Evolutionary conservation across 2,797 vertebrate genomes (phyloP), one percentile per base, ranked within the genome.

Genomic region (Sebastes kiyomatsui): DNA sequence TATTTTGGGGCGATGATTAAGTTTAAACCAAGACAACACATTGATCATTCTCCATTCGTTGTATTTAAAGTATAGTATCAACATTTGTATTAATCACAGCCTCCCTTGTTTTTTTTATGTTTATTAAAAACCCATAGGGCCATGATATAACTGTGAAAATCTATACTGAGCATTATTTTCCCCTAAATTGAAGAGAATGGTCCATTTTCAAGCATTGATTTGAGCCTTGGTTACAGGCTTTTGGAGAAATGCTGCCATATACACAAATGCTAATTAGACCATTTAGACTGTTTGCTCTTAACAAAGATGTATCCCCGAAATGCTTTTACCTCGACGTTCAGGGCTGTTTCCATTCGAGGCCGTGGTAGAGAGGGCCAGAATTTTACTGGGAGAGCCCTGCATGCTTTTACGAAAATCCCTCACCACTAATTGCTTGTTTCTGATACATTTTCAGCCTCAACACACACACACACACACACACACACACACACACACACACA

Each of bases 241-340:
- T 64, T 42, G 52, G 46, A 71, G 54, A 74, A 80, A 56, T 64
- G 46, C 55, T 67, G n/a, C 64, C 59, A 30, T 32, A 25, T 6
- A 69, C 16, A 49, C 56, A 16, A 14, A 46, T 2, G 18, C 30
- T 83, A 60, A 78, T 74, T 59, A 65, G 35, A 38, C 27, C 73
- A 68, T 72, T 83, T 54, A 12, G 56, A 75, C 35, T 38, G 32
- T 80, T 71, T 70, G 42, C 55, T 52, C 64, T 64, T 38, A 20
- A 67, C 52, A 30, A 60, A 28, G 32, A 59, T 52, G 9, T 58
- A 66, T n/a, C 27, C 33, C 33, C 7, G 9, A 42, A 46, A 77
- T 68, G 58, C 64, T 64, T 80, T 67, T 65, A 66, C 66, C 59
- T 60, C 58, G 1, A 16, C 54, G 25, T 14, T 69, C 32, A 55